Conservation (phyloP, 2,113 vertebrate genomes). For the Hippopotamus amphibius region DNA sequence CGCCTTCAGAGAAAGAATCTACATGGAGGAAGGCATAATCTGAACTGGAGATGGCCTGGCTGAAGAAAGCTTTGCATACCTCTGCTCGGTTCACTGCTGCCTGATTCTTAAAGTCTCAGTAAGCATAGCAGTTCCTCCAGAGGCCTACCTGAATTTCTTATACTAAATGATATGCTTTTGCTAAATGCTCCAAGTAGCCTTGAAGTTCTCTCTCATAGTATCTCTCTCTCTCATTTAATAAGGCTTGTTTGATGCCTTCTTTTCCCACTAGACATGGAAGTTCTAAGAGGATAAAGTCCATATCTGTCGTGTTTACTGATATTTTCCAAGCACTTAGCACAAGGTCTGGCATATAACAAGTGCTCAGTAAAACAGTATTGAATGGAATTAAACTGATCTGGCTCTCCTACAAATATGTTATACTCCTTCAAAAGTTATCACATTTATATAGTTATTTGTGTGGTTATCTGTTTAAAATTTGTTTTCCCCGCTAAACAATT, state of each 20-base stretch:
- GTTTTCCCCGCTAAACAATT: neutral
- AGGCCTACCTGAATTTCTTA: neutral
- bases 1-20: neutral
- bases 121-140: neutral
- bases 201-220: neutral
- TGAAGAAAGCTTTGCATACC: neutral
- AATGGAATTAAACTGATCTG: conserved; percentile 22
- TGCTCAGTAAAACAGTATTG: neutral
- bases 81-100: neutral
- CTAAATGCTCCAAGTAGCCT: neutral
- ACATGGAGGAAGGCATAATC: neutral
- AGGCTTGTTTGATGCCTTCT: neutral
- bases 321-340: neutral
- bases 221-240: conserved; percentile 1
- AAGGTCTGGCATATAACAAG: neutral
- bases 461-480: neutral
- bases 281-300: neutral
- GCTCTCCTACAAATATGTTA: neutral
- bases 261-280: neutral
- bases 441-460: neutral
- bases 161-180: neutral
- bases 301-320: neutral
- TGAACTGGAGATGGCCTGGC: neutral
- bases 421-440: neutral
- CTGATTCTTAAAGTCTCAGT: neutral